Evolutionary conservation across 2,888 invertebrate species (phyloP).

Genomic region (Aethes cnicana): DNA sequence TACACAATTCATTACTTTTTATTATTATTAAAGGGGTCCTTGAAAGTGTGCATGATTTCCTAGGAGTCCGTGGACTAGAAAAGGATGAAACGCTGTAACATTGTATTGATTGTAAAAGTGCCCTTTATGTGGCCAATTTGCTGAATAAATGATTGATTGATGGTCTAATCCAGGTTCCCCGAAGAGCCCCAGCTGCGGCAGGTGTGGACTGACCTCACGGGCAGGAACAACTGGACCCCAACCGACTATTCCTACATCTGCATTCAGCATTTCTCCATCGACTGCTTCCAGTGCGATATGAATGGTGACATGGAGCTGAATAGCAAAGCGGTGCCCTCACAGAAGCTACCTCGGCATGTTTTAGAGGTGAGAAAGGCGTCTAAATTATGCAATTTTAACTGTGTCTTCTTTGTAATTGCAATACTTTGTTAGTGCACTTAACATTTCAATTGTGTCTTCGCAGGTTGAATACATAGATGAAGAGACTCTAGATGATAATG

Average conservation of each 20-base stretch:
- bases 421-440: too few relatives aligned
- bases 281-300: slow-evolving; percentile 67
- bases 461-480: slow-evolving; percentile 79
- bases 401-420: too few relatives aligned
- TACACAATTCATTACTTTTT: too few relatives aligned
- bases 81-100: too few relatives aligned
- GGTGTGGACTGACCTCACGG: slow-evolving; percentile 75
- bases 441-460: slow-evolving; percentile 28
- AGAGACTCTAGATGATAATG: slow-evolving; percentile 62
- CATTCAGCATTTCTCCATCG: slow-evolving; percentile 73
- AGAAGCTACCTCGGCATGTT: slow-evolving; percentile 71
- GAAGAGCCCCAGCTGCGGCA: slow-evolving; percentile 64
- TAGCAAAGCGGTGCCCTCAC: slow-evolving; percentile 69
- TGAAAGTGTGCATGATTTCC: too few relatives aligned
- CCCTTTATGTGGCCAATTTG: too few relatives aligned
- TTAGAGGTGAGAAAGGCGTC: slow-evolving; percentile 74
- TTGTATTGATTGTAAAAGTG: too few relatives aligned
- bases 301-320: slow-evolving; percentile 61
- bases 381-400: too few relatives aligned
- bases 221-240: slow-evolving; percentile 74
- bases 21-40: too few relatives aligned
- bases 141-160: too few relatives aligned
- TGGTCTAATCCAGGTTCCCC: slow-evolving; percentile 60
- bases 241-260: slow-evolving; percentile 76
- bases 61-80: too few relatives aligned